Base-by-base conservation (phyloP, 2,888 invertebrate genomes). In the Synanthedon andrenaeformis region DNA sequence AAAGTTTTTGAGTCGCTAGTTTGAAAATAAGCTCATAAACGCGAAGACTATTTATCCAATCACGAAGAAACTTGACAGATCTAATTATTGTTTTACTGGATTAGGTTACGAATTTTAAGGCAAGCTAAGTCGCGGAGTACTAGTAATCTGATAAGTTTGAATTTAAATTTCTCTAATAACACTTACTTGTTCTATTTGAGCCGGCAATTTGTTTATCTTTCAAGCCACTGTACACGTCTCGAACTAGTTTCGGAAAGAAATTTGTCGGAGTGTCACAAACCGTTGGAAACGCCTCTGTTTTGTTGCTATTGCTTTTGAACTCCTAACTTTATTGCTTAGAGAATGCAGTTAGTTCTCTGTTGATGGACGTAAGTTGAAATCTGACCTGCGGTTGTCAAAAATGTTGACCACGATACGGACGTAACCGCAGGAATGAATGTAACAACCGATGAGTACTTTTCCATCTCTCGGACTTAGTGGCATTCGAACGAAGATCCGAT, bases 311-410 rank as follows among this genome's bases (percentile, higher is more conserved):
- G 45, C 45, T 13, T 45, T 45, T 45, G 45, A 13, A 45, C 11
- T 13, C 11, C 6, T 14, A 8, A n/a, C 45, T 14, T 45, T 45
- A 45, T 45, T n/a, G 13, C 45, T 45, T 45, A 35, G n/a, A 45
- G 45, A 13, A 45, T 45, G 35, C 35, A 45, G 45, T 45, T 1
- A 45, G n/a, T 45, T 13, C 11, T 45, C 14, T 13, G 45, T 45
- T 45, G 45, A 14, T 45, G 45, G 14, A 45, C 10, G 45, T 13
- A 6, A 13, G 45, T 45, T 45, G 45, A 13, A 45, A 45, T 45
- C 14, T 14, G 45, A 45, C 45, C 45, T 28, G 57, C 58, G 57
- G 61, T 64, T 64, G 68, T 69, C 69, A 64, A 65, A 67, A 66
- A 56, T 42, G 58, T 61, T 58, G 58, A 52, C 53, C 52, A 53